Evolutionary conservation across 35 echinoderm and acorn worm genomes (phyloP), one percentile per base, ranked within the genome.

Genomic region (Patiria miniata): DNA sequence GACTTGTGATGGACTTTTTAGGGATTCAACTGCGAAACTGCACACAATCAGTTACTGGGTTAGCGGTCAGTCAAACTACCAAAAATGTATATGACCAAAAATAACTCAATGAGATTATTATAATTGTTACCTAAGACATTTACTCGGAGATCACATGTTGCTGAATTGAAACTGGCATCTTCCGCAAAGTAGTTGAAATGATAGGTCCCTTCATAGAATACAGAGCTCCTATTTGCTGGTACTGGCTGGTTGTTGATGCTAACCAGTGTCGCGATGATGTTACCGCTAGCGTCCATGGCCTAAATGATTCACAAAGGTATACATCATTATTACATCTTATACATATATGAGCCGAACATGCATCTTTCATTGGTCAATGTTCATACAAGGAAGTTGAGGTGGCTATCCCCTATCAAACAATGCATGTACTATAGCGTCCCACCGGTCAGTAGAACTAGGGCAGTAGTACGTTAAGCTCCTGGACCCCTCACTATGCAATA

Each of bases 201-300:
- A 36, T 73, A 73, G 0, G 65, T 73, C 65, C 65, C 65, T 73
- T 73, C 65, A 32, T 8, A 0, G 34, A 73, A 73, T 73, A 73
- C 65, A 32, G 65, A 32, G 65, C 65, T 73, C 65, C 15, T 73
- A 73, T 73, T 73, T 18, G 65, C 65, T 30, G 65, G 65, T 30
- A 30, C 65, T 32, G 65, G 15, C 34, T 36, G 26, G 21, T 23
- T 23, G 29, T 73, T 73, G 23, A 73, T 73, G 34, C 21, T 73
- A 26, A 4, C 26, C 26, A 73, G 65, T 34, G 3, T 36, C 14
- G 65, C 65, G 2, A 30, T 34, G 34, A 34, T 22, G n/a, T n/a
- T 10, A 73, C 65, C 65, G 8, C 29, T 73, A 9, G 65, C 65
- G 23, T 73, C 65, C 65, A 73, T 34, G 34, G 34, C 65, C 65